Percentiles rank a stretch among this genome's conserved stretches.
phyloP scores from a whole-genome alignment of 2,113 vertebrate genomes.

The Scatophagus argus region DNA sequence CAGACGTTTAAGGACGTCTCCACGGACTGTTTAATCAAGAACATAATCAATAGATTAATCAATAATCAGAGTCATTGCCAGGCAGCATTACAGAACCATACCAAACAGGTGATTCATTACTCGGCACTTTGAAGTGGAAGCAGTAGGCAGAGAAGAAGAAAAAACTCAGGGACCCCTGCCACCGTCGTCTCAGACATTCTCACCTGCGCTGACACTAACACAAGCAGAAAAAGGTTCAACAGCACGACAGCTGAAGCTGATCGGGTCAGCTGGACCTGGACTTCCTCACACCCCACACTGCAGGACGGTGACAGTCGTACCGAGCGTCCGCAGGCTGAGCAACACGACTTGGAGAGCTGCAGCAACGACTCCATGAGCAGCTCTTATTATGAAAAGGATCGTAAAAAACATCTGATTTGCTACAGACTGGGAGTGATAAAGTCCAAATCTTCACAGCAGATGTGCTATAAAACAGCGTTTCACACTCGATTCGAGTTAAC shows the following conservation, averaged over 20 bases:
- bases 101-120: constrained; percentile 15
- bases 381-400: neutral
- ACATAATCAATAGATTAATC: neutral
- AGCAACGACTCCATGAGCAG: constrained; percentile 18
- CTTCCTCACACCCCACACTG: neutral
- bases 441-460: no score
- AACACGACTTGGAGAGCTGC: constrained; percentile 4
- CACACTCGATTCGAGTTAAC: no score
- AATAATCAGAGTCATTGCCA: neutral
- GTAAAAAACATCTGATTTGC: no score
- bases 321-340: neutral
- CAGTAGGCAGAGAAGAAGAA: neutral
- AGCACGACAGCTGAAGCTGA: neutral
- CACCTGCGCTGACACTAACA: neutral
- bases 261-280: no score
- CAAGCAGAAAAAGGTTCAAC: no score
- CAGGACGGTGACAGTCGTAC: neutral
- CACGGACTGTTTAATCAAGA: neutral
- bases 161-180: no score
- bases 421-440: neutral
- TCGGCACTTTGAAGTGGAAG: neutral
- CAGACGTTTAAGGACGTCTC: neutral
- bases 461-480: neutral
- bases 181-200: no score
- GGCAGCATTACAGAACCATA: neutral